phyloP scores from a whole-genome alignment of 2,797 vertebrate genomes.

The Coracias cyanogaster region DNA sequence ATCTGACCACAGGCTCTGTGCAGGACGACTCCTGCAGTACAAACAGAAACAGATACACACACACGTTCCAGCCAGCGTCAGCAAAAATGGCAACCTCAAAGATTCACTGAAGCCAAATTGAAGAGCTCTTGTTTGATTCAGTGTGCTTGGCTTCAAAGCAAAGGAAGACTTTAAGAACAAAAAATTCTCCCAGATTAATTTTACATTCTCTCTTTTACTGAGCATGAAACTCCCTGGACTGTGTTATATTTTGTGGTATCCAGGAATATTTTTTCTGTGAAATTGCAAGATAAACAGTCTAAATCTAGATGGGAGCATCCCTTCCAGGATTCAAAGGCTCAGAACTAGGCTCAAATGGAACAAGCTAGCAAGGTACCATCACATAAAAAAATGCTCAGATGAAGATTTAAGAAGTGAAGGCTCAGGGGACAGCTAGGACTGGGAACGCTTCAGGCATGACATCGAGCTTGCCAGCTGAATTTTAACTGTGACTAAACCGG shows the following conservation, averaged over 20 bases:
- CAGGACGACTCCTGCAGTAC: not conserved
- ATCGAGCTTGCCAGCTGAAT: not conserved
- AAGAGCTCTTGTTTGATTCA: not conserved
- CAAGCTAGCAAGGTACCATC: not conserved
- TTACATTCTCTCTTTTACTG: not conserved
- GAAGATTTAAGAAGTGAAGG: not conserved
- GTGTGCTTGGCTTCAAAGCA: not conserved
- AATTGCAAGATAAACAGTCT: not conserved
- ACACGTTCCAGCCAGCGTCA: not conserved
- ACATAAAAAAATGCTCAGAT: not conserved
- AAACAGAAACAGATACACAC: not conserved
- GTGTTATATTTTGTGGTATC: not conserved
- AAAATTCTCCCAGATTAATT: not conserved
- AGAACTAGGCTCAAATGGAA: not conserved
- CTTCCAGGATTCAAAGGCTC: not conserved
- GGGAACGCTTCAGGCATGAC: accelerated
- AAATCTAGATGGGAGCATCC: not conserved
- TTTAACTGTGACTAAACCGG: not conserved
- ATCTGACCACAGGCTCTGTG: not conserved
- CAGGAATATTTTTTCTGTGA: not conserved
- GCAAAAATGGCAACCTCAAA: not conserved
- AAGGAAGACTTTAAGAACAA: not conserved
- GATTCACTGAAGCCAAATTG: not conserved
- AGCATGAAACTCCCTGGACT: not conserved
- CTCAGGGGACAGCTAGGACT: not conserved